A percentile compares a stretch with the other conserved stretches of the same genome.
These are phyloP conservation scores for Xanthostigma xanthostigma DNA, from an alignment of 2,888 invertebrate species.

Conservation along the genomic window DNA sequence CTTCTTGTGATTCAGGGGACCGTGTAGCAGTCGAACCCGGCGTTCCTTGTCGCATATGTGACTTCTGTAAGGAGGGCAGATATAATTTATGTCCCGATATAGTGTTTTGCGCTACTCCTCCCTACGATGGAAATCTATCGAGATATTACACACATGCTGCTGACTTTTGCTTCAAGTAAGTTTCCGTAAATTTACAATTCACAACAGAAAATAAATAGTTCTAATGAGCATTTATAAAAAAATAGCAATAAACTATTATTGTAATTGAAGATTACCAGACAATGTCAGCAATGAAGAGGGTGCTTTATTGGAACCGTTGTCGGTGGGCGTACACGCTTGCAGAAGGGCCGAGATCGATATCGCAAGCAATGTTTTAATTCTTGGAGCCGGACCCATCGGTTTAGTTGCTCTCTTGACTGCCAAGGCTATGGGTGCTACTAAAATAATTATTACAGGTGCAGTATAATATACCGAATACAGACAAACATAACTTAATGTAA, in stretches of 20 bases:
- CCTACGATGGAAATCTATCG: slow-evolving; percentile 75
- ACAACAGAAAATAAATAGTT: neutral
- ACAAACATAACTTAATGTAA: no score
- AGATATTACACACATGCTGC: slow-evolving; percentile 81
- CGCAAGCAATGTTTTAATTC: slow-evolving; percentile 55
- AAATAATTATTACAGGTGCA: slow-evolving; percentile 56
- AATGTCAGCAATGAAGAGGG: slow-evolving; percentile 86
- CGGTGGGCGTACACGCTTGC: slow-evolving; percentile 90
- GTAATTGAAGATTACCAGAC: slow-evolving; percentile 57
- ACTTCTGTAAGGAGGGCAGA: slow-evolving; percentile 70
- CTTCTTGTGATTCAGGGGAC: slow-evolving; percentile 46
- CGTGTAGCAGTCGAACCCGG: slow-evolving; percentile 92
- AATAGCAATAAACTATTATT: no score
- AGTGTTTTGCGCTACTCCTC: slow-evolving; percentile 90
- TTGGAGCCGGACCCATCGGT: slow-evolving; percentile 84
- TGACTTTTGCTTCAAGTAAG: slow-evolving; percentile 74
- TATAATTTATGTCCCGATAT: slow-evolving; percentile 87
- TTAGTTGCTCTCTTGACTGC: slow-evolving; percentile 66
- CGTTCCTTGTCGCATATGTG: slow-evolving; percentile 71
- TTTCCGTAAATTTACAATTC: slow-evolving; percentile 1
- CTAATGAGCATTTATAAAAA: neutral
- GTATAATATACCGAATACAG: slow-evolving; percentile 20
- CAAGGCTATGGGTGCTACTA: slow-evolving; percentile 71
- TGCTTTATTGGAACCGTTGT: slow-evolving; percentile 81
- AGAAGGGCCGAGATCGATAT: slow-evolving; percentile 62